Evolutionary conservation across 2,797 vertebrate genomes (phyloP), one percentile per base, ranked within the genome.

Genomic region (Clarias pachynema): DNA sequence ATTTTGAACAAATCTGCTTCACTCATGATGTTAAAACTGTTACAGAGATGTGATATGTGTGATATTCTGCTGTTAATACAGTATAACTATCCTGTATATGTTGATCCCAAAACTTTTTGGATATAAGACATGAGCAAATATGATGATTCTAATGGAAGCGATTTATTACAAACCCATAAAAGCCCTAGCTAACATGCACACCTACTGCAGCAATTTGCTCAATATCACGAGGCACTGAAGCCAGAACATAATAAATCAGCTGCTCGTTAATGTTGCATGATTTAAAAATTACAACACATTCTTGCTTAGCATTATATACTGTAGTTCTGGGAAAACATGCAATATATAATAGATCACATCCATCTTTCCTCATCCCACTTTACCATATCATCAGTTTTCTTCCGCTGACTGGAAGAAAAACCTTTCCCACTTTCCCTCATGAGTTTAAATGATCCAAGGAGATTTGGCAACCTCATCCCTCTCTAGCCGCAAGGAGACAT

Each of bases 301-400:
- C 84, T 82, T 57, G 44, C 72, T 74, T 83, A 49, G 65, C 29
- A 72, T 79, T 72, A 79, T 63, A 34, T 34, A 37, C n/a, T 37
- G 57, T 83, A 93, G 90, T 90, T 88, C 83, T 92, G 93, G 89
- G 92, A 93, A 94, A 95, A 91, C 86, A 92, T 88, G 86, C 89
- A 89, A 94, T 94, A 94, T 92, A 92, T 93, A 94, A 95, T 90
- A 89, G 70, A 92, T 92, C 90, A 89, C 90, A 93, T 94, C 93
- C 92, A 93, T 93, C 81, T 93, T 92, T 89, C 88, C 90, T 37
- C 69, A 91, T 88, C 91, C 88, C 91, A 89, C 91, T 90, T 90
- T 92, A 92, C 94, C 92, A 92, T 91, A 93, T 95, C 93, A 94
- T 94, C 93, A 92, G 88, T 93, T 93, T 92, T 68, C 85, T 82